A percentile compares a stretch with the other conserved stretches of the same genome.
Conservation (phyloP, 2,888 invertebrate species). For the Ditylenchus weischeri region DNA sequence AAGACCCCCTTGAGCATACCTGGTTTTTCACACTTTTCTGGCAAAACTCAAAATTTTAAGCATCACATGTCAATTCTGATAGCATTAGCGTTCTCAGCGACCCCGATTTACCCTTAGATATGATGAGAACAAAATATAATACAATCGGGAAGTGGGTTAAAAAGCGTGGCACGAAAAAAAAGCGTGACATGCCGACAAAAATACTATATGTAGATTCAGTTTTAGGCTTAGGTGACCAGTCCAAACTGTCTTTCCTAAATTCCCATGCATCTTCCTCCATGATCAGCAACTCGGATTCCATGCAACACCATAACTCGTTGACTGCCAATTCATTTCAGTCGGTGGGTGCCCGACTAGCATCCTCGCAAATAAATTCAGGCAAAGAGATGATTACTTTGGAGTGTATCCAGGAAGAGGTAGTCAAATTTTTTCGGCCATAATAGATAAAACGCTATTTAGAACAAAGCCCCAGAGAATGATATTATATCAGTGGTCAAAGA, state of each 20-base stretch:
- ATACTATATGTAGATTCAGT: background rate
- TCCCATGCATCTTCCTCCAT: background rate
- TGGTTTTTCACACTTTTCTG: too few relatives aligned
- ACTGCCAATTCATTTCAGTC: background rate
- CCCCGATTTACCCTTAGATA: too few relatives aligned
- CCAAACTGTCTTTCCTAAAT: slow-evolving; percentile 1
- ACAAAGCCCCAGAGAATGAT: background rate
- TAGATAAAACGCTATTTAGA: background rate
- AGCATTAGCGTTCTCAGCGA: too few relatives aligned
- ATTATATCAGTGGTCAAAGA: background rate
- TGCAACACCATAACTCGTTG: background rate
- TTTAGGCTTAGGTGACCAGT: slow-evolving; percentile 4
- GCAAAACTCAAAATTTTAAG: too few relatives aligned
- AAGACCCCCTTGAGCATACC: too few relatives aligned
- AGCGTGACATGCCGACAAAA: too few relatives aligned
- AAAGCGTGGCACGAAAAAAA: too few relatives aligned
- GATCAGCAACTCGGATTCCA: background rate
- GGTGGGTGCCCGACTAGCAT: background rate
- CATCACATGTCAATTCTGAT: too few relatives aligned
- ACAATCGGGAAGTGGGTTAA: too few relatives aligned
- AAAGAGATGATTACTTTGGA: background rate
- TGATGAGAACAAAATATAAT: too few relatives aligned
- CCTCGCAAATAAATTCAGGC: background rate
- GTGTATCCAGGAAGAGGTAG: slow-evolving; percentile 6
- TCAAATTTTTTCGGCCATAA: background rate